Conservation (phyloP, 2,797 vertebrate species). For the Antennarius maculatus region DNA sequence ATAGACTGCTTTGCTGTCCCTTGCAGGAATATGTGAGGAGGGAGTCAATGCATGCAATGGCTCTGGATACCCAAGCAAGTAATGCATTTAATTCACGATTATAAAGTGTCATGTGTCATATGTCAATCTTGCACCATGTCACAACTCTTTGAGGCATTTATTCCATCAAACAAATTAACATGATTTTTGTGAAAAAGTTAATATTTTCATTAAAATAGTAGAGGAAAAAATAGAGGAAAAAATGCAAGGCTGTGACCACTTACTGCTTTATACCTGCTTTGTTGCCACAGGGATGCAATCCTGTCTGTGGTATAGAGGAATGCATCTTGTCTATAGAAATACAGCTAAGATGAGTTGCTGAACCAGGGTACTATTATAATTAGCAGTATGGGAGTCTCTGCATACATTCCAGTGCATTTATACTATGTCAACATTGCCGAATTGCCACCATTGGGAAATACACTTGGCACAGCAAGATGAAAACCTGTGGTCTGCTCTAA, state of each 20-base stretch:
- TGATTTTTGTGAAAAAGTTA: too few species aligned
- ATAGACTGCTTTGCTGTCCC: conserved; percentile 31
- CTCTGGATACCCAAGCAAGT: conserved; percentile 19
- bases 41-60: conserved; percentile 50
- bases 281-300: too few species aligned
- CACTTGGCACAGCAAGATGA: too few species aligned
- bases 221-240: neutral
- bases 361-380: too few species aligned
- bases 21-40: conserved; percentile 41
- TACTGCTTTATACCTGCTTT: neutral
- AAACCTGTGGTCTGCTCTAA: too few species aligned
- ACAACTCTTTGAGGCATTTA: conserved; percentile 1
- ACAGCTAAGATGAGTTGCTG: too few species aligned
- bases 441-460: too few species aligned
- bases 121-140: neutral
- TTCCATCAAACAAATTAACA: neutral
- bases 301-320: too few species aligned
- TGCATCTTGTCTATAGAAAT: too few species aligned
- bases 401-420: too few species aligned
- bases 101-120: neutral
- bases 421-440: too few species aligned
- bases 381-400: too few species aligned
- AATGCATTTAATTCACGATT: conserved; percentile 19
- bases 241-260: neutral
- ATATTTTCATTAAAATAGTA: neutral